These are phyloP conservation scores for Uromys caudimaculatus DNA, from an alignment of 2,797 vertebrate species.

Conservation along the genomic window DNA sequence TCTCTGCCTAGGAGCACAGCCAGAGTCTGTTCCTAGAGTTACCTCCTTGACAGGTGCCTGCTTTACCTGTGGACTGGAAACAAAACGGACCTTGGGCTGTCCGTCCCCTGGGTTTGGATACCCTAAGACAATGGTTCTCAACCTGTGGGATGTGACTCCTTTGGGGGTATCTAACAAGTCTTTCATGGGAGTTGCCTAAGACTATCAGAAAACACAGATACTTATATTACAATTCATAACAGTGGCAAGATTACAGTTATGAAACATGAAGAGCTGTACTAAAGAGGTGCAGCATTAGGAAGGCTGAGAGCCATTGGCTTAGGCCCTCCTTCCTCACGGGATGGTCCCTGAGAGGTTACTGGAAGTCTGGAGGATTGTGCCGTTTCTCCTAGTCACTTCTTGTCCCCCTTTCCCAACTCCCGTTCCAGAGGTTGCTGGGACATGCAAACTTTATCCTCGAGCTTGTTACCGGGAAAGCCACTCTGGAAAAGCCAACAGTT, in stretches of 20 bases:
- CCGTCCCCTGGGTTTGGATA: no score
- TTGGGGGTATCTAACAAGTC: background rate
- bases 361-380: background rate
- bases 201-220: background rate
- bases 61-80: background rate
- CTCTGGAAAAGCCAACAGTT: background rate
- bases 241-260: background rate
- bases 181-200: background rate
- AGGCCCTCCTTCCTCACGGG: background rate
- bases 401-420: no score
- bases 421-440: background rate
- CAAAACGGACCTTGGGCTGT: background rate
- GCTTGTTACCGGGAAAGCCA: background rate
- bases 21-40: background rate
- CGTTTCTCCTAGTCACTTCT: background rate
- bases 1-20: background rate
- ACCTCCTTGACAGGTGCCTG: background rate
- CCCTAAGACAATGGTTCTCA: background rate
- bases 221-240: background rate
- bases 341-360: background rate
- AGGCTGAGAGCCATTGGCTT: background rate
- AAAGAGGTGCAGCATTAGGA: background rate
- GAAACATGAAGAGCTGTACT: background rate
- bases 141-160: background rate
- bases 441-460: background rate